Evolutionary conservation across 2,113 vertebrate genomes (phyloP).

Genomic region (Ctenomys sociabilis): DNA sequence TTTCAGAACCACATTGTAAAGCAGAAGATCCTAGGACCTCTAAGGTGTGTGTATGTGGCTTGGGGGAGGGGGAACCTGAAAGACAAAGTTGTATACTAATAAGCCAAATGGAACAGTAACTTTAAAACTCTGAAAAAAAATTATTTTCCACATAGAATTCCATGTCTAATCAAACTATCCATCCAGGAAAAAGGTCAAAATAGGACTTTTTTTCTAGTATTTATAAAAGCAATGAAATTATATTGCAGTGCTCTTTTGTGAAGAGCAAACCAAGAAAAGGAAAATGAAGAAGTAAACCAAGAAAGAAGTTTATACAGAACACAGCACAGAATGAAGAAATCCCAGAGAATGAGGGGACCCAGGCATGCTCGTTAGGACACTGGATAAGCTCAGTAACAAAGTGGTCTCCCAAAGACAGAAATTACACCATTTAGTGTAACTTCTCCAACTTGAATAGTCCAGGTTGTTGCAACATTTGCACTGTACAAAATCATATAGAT

Average conservation of each 20-base stretch:
- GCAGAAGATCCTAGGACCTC: not conserved
- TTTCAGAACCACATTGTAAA: not conserved
- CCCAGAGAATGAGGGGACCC: not conserved
- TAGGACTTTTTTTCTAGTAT: conserved; percentile 5
- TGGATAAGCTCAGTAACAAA: not conserved
- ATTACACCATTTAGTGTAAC: not conserved
- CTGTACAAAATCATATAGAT: not conserved
- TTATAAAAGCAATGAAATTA: not conserved
- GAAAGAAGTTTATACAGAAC: not conserved
- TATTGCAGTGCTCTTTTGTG: not conserved
- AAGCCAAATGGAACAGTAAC: conserved; percentile 15
- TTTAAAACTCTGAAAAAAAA: conserved; percentile 15
- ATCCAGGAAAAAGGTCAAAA: not conserved
- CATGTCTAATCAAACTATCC: not conserved
- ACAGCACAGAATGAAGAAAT: not conserved
- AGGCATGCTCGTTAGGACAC: not conserved
- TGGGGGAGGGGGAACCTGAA: not conserved
- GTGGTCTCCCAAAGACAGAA: not conserved
- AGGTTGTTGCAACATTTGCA: not conserved
- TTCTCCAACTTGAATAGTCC: not conserved
- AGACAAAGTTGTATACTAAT: not conserved
- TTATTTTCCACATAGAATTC: conserved; percentile 10
- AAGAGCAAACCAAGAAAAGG: not conserved
- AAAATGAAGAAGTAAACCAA: not conserved
- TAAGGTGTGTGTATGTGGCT: not conserved